A percentile compares a stretch with the other conserved stretches of the same genome.
Evolutionary conservation across 2,113 vertebrate species (phyloP).

Genomic region (Dicrurus megarhynchus): DNA sequence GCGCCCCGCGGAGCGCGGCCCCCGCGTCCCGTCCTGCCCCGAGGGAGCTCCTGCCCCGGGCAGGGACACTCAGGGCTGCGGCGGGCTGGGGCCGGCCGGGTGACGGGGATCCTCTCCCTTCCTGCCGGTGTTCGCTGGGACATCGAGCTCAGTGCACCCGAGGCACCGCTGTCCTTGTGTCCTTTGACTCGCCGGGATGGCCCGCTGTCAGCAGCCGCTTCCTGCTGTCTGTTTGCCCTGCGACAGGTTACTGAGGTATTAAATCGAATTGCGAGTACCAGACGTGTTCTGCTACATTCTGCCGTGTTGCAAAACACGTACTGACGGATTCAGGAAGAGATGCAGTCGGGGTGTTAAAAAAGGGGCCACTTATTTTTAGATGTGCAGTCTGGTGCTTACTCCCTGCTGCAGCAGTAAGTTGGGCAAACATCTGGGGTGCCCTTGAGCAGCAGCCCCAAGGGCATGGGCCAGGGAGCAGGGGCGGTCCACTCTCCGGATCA

Average conservation of each 20-base stretch:
- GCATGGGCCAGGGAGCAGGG: background rate
- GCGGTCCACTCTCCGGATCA: background rate
- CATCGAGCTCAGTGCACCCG: background rate
- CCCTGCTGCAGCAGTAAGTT: background rate
- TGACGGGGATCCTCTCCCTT: too few species aligned
- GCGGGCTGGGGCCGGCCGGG: background rate
- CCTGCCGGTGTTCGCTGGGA: background rate
- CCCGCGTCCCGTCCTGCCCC: background rate
- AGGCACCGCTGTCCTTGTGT: background rate
- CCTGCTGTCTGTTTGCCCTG: background rate
- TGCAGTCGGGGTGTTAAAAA: background rate
- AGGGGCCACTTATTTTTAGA: constrained; percentile 41
- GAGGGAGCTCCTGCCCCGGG: background rate
- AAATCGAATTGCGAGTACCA: background rate
- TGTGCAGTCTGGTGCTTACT: background rate
- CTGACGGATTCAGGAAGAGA: background rate
- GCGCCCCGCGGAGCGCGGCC: background rate
- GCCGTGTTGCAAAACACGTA: background rate
- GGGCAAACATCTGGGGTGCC: constrained; percentile 27
- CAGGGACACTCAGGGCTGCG: background rate
- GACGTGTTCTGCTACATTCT: background rate
- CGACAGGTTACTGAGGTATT: background rate
- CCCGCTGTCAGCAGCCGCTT: background rate
- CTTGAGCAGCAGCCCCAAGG: constrained; percentile 50
- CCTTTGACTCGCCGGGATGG: background rate